Base-by-base conservation (phyloP, 2,888 invertebrate species). In the Drepanosiphum platanoidis region DNA sequence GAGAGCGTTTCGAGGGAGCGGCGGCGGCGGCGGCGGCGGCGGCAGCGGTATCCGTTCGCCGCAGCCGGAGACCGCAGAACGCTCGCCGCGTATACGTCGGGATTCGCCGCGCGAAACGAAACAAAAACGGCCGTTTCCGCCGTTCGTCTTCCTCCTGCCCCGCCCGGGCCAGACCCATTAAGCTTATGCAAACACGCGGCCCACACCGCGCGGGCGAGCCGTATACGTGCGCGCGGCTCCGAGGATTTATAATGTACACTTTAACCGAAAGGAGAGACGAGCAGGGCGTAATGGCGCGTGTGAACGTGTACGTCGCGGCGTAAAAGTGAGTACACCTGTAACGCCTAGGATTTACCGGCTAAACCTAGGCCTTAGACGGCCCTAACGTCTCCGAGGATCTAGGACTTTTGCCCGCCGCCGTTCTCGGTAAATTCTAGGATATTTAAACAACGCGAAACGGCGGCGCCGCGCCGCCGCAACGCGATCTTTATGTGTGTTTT, bases 61-160 rank as follows among this genome's bases (percentile, higher is more conserved):
- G 79, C 11, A n/a, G n/a, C n/a, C 18, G 36, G 22, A 66, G 66
- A 52, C 66, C 75, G 64, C 83, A 36, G n/a, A 75, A 66, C 68
- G 52, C 22, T 18, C 5, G 9, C 9, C 9, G 42, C 27, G 18
- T 30, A 74, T 27, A 61, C 30, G 30, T 30, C 58, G 70, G 52
- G 34, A 80, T 80, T 58, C 71, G 61, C 58, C 36, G 18, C 74
- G 34, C 42, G 61, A 64, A 74, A 83, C 83, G 61, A 74, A 83
- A 82, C 82, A 83, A 83, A 84, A 84, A 52, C 84, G 84, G 52
- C 84, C 82, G 82, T 83, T 83, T 83, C 27, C 70, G n/a, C 52
- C 66, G 36, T 70, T 36, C 52, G 11, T 27, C 70, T 66, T 30
- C 15, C 64, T 36, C 9, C n/a, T 13, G 11, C 5, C 27, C 9